A percentile compares a stretch with the other conserved stretches of the same genome.
phyloP scores from a whole-genome alignment of 2,113 vertebrate genomes.

The Marmota monax region DNA sequence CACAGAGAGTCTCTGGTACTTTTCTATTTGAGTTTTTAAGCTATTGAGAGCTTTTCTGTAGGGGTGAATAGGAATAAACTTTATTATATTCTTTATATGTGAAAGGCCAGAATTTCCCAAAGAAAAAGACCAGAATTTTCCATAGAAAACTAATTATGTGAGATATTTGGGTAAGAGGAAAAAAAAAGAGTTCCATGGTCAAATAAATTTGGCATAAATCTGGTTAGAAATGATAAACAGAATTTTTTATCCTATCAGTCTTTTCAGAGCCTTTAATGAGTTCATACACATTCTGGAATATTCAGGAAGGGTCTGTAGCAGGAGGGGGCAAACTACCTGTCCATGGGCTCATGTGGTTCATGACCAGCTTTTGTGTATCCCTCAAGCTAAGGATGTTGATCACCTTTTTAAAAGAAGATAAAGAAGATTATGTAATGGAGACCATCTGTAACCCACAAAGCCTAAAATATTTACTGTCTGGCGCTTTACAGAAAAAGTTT shows the following conservation, averaged over 20 bases:
- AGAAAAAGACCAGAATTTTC: conserved; percentile 3
- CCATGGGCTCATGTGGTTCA: not conserved
- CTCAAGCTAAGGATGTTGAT: not conserved
- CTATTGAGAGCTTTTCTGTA: not conserved
- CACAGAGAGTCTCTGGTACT: not conserved
- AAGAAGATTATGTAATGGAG: not conserved
- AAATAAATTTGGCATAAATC: conserved; percentile 29
- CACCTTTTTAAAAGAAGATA: not conserved
- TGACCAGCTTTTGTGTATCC: not conserved
- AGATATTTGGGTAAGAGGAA: not conserved
- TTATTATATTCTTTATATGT: conserved; percentile 28
- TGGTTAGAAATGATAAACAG: not conserved
- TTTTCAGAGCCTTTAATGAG: not conserved
- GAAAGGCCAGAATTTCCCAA: conserved; percentile 33
- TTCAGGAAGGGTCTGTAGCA: not conserved
- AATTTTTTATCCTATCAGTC: not conserved
- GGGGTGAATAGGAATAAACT: not conserved
- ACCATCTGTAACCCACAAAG: not conserved
- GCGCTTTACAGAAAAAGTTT: not conserved
- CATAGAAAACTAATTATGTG: not conserved
- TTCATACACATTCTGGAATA: not conserved
- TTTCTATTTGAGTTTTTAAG: conserved; percentile 41
- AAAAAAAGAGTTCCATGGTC: not conserved
- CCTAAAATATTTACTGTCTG: conserved; percentile 21
- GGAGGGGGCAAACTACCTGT: not conserved